Conservation (phyloP, 2,888 invertebrate genomes). For the Standfussiana lucernea region DNA sequence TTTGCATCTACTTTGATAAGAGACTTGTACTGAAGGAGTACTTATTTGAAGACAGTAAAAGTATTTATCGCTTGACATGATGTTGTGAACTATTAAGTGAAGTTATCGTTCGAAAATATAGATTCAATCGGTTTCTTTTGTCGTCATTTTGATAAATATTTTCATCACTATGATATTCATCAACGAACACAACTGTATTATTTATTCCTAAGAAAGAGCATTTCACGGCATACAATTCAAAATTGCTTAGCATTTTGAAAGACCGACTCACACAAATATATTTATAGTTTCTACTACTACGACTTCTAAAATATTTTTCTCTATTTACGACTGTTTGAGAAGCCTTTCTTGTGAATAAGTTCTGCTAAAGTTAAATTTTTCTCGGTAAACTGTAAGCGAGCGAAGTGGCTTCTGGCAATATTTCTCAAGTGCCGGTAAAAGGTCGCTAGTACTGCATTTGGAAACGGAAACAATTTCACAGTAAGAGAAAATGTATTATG, state of each 20-base stretch:
- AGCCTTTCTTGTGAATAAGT: slow-evolving; percentile 52
- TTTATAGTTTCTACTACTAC: slow-evolving; percentile 42
- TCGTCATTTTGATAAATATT: neutral
- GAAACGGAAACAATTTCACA: slow-evolving; percentile 33
- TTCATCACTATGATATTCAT: neutral
- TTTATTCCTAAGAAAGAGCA: neutral
- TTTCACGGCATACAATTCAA: slow-evolving; percentile 4
- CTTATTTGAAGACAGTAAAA: slow-evolving; percentile 16
- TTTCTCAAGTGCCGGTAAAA: slow-evolving; percentile 49
- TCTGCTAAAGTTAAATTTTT: slow-evolving; percentile 48
- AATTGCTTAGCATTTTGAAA: slow-evolving; percentile 16
- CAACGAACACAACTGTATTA: neutral
- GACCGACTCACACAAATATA: slow-evolving; percentile 9
- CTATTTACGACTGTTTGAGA: slow-evolving; percentile 44
- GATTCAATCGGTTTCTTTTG: neutral
- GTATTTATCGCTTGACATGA: neutral
- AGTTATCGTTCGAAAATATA: neutral
- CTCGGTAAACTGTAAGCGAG: slow-evolving; percentile 31
- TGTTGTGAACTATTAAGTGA: neutral
- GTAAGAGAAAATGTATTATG: neutral
- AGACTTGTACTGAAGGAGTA: slow-evolving; percentile 19
- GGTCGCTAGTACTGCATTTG: slow-evolving; percentile 12
- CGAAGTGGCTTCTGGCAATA: slow-evolving; percentile 51
- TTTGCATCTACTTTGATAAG: slow-evolving; percentile 31
- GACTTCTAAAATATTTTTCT: slow-evolving; percentile 47